Base-by-base conservation (phyloP, 2,888 invertebrate species). In the Helicoverpa assulta region DNA sequence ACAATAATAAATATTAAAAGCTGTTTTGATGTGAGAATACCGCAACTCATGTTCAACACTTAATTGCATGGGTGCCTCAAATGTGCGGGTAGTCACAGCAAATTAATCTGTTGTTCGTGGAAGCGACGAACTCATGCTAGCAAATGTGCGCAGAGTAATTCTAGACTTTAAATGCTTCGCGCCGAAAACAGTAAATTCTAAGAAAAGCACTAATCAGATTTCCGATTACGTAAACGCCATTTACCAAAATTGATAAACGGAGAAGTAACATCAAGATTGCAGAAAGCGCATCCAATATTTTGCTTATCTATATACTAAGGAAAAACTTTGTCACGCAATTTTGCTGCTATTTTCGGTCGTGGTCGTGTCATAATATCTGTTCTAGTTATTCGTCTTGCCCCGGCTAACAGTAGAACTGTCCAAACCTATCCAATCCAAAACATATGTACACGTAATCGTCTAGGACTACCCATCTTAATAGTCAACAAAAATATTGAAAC, bases 101-200 rank as follows among this genome's bases (percentile, higher is more conserved):
- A 63, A 67, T 63, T 67, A 76, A 67, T 63, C 55, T 74, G 74
- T 47, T 55, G 67, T 76, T 62, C n/a, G 47, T 56, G 26, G 18
- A 52, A 59, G 61, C 79, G 52, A 56, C 58, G 61, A 19, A 75
- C 52, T 37, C 21, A 18, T n/a, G 47, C 16, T 52, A 58, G 56
- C 67, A 63, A 78, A 63, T 51, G 58, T 58, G 18, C 21, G 10
- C 19, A 58, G 40, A 73, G 53, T 59, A 74, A 66, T 66, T 78
- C 61, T 62, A 59, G 47, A 37, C 59, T 51, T 56, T 60, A 73
- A 54, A 18, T 47, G 16, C 53, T 21, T 18, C 55, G 37, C 37
- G 29, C 29, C 12, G 51, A 60, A 37, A 47, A 47, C 47, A 40
- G 18, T 40, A 61, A 56, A 56, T 76, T 52, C 47, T 21, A 19